Base-by-base conservation (phyloP, 2,797 vertebrate genomes). In the Myotis vivesi region DNA sequence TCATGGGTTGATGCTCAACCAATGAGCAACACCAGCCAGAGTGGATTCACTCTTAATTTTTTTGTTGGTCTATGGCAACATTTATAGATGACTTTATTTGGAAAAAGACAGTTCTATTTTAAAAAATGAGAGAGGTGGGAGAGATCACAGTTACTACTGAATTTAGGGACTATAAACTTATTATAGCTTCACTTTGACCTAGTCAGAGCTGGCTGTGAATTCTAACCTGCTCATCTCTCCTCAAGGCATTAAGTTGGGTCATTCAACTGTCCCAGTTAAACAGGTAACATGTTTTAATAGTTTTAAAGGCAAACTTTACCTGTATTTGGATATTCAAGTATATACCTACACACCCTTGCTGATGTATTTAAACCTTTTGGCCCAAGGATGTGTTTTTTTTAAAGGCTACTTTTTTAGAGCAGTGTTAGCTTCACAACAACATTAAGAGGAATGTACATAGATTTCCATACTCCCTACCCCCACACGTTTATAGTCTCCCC, bases 71-170 rank as follows among this genome's bases (percentile, higher is more conserved):
- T 9, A 3, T 77, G 19, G n/a, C 33, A 77, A 53, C 36, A 49
- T 90, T 87, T 85, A 72, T 33, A 92, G 51, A 30, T 88, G 69
- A 83, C 28, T 85, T 80, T 46, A 53, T 96, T 91, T 89, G 59
- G 33, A 81, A 90, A 95, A 95, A 92, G 46, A 51, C 53, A 72
- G 28, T 85, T 85, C 59, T 90, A 0, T 72, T 41, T 81, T 76
- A 28, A 44, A 51, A 73, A n/a, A 1, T 38, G 33, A 2, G 28
- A 64, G n/a, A 36, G 7, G 11, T 22, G 30, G 57, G 10, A 17
- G 38, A 59, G 38, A 57, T 89, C 44, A 69, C 13, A 77, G 71
- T 84, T 76, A 76, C 38, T 75, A 23, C 25, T 53, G 15, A 79
- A 51, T 75, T 59, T 76, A 77, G 36, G 80, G 22, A 72, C 49